Conservation (phyloP, 2,113 vertebrate genomes). For the Pan troglodytes region DNA sequence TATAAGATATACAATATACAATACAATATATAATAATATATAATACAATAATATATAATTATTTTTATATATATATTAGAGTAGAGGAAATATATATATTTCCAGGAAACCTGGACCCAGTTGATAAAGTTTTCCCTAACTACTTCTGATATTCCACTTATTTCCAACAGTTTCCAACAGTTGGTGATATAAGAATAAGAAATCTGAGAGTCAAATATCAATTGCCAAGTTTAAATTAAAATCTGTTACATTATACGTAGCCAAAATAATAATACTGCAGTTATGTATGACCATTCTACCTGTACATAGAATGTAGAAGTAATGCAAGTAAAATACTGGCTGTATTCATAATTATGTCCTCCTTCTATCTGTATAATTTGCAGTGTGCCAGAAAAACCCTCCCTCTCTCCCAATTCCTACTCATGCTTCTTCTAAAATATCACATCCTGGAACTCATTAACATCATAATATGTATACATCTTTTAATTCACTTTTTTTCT, state of each 20-base stretch:
- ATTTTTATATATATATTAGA: background rate
- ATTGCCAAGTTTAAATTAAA: background rate
- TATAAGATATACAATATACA: too few species aligned
- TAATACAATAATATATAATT: background rate
- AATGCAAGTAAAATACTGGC: background rate
- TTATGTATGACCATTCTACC: background rate
- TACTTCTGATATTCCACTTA: background rate
- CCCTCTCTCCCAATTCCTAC: fast-evolving
- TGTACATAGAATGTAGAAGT: background rate
- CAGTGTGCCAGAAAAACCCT: background rate
- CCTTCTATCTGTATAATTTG: background rate
- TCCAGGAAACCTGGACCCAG: background rate
- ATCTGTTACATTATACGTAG: background rate
- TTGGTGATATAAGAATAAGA: background rate
- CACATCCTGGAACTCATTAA: background rate
- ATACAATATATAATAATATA: too few species aligned
- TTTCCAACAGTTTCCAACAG: background rate
- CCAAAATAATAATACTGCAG: background rate
- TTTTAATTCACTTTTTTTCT: background rate
- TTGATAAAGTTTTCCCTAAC: background rate
- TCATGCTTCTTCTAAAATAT: background rate
- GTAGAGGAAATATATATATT: background rate
- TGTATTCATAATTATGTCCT: background rate
- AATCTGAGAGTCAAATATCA: background rate
- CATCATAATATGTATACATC: background rate